A percentile compares a stretch with the other conserved stretches of the same genome.
These are phyloP conservation scores for Apodemia hepburni DNA, from an alignment of 2,888 invertebrate species.

Conservation along the genomic window DNA sequence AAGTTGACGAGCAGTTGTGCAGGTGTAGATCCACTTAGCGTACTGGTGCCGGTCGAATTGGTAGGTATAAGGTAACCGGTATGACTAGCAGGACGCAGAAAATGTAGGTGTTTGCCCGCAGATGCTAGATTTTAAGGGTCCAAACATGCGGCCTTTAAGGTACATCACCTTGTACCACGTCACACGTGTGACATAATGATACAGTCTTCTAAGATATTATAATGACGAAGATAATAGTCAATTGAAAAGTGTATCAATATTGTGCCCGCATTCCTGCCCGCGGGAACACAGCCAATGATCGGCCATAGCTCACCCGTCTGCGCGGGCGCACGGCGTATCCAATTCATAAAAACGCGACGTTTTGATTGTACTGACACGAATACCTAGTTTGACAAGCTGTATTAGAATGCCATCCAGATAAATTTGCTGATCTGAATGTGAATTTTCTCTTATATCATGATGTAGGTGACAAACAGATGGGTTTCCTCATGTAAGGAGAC, in stretches of 20 bases:
- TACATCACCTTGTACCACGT: no score
- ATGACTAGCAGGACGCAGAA: no score
- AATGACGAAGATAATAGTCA: slow-evolving; percentile 1
- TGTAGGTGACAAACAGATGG: no score
- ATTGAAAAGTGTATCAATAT: slow-evolving; percentile 23
- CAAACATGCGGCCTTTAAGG: no score
- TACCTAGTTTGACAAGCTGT: slow-evolving; percentile 28
- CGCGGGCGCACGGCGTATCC: slow-evolving; percentile 41
- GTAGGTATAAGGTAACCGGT: no score
- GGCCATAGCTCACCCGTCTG: slow-evolving; percentile 59
- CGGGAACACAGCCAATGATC: slow-evolving; percentile 70
- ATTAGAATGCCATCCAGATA: not conserved
- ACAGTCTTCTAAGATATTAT: not conserved
- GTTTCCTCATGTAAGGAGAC: no score
- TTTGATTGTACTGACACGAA: slow-evolving; percentile 37
- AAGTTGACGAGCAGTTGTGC: no score
- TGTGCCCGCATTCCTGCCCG: slow-evolving; percentile 53
- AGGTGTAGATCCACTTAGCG: no score
- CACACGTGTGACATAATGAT: not conserved
- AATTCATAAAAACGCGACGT: slow-evolving; percentile 47
- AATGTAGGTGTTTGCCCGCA: no score
- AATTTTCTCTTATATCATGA: no score
- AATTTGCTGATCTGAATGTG: not conserved
- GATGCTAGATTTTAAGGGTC: no score
- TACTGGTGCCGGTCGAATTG: no score